Evolutionary conservation across 2,888 invertebrate genomes (phyloP).

Genomic region (Empis livida): DNA sequence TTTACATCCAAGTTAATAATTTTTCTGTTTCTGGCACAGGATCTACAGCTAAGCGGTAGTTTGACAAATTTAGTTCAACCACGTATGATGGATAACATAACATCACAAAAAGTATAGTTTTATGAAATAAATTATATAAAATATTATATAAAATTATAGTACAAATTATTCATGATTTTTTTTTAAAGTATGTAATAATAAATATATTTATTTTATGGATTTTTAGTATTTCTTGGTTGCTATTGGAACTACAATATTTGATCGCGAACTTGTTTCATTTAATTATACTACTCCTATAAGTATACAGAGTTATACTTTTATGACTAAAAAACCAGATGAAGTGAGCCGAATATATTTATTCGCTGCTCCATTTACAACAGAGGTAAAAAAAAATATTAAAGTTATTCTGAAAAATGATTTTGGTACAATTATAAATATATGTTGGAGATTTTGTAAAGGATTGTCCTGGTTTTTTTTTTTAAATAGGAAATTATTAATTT

Average conservation of each 20-base stretch:
- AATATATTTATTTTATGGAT: not conserved
- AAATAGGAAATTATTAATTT: no score
- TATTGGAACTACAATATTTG: conserved; percentile 30
- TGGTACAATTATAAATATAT: no score
- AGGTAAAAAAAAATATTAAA: conserved; percentile 39
- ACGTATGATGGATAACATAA: not conserved
- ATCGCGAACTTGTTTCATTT: conserved; percentile 36
- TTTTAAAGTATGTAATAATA: not conserved
- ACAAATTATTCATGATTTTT: no score
- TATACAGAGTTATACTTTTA: conserved; percentile 64
- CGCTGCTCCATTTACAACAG: conserved; percentile 63
- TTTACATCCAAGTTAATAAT: no score
- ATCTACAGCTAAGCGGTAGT: not conserved
- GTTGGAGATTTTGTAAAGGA: no score
- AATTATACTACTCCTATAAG: conserved; percentile 72
- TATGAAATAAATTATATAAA: no score
- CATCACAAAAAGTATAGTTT: no score
- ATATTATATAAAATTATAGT: no score
- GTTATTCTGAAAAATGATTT: not conserved
- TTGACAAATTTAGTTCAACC: not conserved
- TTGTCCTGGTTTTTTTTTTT: no score
- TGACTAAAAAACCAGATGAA: conserved; percentile 65
- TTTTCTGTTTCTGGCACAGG: no score
- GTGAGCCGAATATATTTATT: conserved; percentile 72
- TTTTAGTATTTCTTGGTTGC: conserved; percentile 29